Base-by-base conservation (phyloP, 2,113 vertebrate genomes). In the Buteo buteo region DNA sequence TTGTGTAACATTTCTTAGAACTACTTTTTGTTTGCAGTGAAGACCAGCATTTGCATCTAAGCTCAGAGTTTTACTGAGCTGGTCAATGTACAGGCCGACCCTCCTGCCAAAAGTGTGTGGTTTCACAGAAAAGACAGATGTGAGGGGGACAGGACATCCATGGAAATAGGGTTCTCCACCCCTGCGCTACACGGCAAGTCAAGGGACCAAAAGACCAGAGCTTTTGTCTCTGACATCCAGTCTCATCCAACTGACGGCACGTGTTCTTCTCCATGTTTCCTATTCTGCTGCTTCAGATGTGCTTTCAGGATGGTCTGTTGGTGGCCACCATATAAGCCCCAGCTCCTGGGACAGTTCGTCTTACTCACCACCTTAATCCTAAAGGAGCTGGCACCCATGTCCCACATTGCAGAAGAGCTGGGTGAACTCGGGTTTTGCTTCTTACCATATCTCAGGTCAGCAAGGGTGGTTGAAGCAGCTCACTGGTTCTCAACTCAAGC, bases 141-240 rank as follows among this genome's bases (percentile, higher is more conserved):
- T 45, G 49, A 65, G 17, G 3, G 32, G 10, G 40, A 24, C 14
- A 42, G 32, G 28, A 85, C n/a, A 34, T 29, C 31, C 19, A 16
- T 29, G 54, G 47, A 49, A 45, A 34, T 10, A 16, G 21, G 18
- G 7, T 61, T 61, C 3, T 62, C 28, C 40, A 61, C 20, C 25
- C 18, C 13, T 66, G 31, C 0, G 1, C 31, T 47, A 12, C 21
- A 28, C 0, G 2, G 54, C n/a, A 73, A 42, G 69, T 31, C 47
- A 55, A 79, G 38, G 40, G 17, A 52, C 25, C 12, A 42, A 20
- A 61, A 50, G 29, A 50, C 20, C 36, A 44, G 44, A 59, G 9
- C 13, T 70, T 61, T 40, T 45, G 15, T 40, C 31, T 65, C 34
- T 65, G 38, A 52, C 45, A 26, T 49, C 20, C 45, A 28, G 10